phyloP scores from a whole-genome alignment of 2,797 vertebrate genomes.

The Lindbergichthys nudifrons region DNA sequence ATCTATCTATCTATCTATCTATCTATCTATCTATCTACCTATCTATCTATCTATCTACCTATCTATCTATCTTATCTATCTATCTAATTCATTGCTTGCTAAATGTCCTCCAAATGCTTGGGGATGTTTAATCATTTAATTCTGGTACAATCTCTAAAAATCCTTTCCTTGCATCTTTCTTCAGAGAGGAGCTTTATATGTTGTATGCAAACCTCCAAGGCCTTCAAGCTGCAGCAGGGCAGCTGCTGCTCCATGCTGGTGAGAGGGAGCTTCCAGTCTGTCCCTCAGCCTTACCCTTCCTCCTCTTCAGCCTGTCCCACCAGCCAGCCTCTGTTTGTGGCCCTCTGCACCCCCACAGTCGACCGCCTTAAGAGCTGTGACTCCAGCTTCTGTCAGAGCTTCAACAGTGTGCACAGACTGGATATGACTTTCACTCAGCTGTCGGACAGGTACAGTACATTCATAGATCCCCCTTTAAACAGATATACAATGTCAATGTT shows the following conservation, averaged over 20 bases:
- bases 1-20: too few species aligned
- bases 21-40: too few species aligned
- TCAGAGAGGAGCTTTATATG: slow-evolving; percentile 86
- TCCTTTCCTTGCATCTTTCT: neutral
- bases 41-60: too few species aligned
- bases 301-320: slow-evolving; percentile 9
- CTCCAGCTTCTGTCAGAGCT: slow-evolving; percentile 51
- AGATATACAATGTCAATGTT: accelerated
- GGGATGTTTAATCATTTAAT: neutral
- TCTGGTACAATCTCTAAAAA: too few species aligned
- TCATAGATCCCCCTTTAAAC: neutral
- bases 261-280: slow-evolving; percentile 74
- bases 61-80: too few species aligned
- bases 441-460: slow-evolving; percentile 85
- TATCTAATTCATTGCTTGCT: too few species aligned
- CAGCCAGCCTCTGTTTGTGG: slow-evolving; percentile 76
- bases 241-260: slow-evolving; percentile 81
- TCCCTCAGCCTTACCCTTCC: slow-evolving; percentile 4
- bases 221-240: slow-evolving; percentile 79
- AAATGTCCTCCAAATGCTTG: neutral
- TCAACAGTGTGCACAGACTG: slow-evolving; percentile 80
- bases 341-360: slow-evolving; percentile 83
- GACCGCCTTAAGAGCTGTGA: slow-evolving; percentile 48
- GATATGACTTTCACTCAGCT: slow-evolving; percentile 86
- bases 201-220: slow-evolving; percentile 85